Conservation (phyloP, 2,888 invertebrate genomes). For the Drosophila paramelanica region DNA sequence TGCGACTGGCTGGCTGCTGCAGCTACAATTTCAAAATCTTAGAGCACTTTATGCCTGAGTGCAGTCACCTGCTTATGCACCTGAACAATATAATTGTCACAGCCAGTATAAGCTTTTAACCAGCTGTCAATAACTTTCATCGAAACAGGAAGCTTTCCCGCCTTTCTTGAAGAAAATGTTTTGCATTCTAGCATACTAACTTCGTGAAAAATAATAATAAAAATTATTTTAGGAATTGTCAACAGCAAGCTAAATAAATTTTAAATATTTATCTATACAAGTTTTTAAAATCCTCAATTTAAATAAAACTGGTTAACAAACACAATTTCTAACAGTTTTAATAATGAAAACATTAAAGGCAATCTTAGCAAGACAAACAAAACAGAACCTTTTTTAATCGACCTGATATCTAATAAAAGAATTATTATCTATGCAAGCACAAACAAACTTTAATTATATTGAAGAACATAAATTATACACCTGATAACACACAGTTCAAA, state of each 20-base stretch:
- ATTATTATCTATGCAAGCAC: slow-evolving; percentile 4
- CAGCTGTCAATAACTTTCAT: slow-evolving; percentile 1
- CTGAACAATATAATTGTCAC: slow-evolving; percentile 2
- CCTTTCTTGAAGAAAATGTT: background rate
- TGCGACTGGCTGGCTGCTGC: background rate
- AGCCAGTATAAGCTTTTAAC: background rate
- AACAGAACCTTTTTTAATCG: background rate
- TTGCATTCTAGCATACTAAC: too few species aligned
- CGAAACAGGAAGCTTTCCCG: slow-evolving; percentile 16
- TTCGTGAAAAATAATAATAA: too few species aligned
- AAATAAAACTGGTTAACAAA: background rate
- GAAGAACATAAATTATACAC: background rate
- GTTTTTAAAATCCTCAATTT: too few species aligned
- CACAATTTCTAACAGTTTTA: background rate
- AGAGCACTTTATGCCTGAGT: slow-evolving; percentile 12
- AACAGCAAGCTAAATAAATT: too few species aligned
- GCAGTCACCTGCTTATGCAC: slow-evolving; percentile 11
- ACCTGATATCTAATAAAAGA: background rate
- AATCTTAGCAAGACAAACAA: too few species aligned
- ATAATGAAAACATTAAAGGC: background rate
- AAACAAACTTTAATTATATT: background rate
- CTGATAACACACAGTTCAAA: background rate
- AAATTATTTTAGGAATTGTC: too few species aligned
- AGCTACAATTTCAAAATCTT: background rate
- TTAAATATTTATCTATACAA: too few species aligned